These are phyloP conservation scores for Melieria crassipennis DNA, from an alignment of 2,888 invertebrate genomes.

Conservation along the genomic window DNA sequence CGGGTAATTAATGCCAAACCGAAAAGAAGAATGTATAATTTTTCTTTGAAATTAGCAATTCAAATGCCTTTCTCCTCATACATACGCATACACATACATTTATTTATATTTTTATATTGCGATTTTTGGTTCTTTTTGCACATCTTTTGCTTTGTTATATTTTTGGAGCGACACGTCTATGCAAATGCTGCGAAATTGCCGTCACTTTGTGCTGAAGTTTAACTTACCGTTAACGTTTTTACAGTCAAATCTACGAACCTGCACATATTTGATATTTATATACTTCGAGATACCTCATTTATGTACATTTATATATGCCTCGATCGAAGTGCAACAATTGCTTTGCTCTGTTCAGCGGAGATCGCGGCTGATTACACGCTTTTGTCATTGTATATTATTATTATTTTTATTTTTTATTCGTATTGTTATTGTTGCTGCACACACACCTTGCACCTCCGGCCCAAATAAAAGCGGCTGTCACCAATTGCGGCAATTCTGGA, in stretches of 20 bases:
- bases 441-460: background rate
- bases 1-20: constrained; percentile 55
- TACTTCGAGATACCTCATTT: background rate
- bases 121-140: too few species aligned
- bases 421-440: background rate
- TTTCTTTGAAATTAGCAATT: constrained; percentile 6
- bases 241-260: too few species aligned
- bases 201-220: too few species aligned
- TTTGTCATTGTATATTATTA: background rate
- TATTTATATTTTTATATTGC: background rate
- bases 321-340: too few species aligned
- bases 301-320: background rate
- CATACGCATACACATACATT: background rate
- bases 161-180: too few species aligned
- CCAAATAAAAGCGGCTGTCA: constrained; percentile 15
- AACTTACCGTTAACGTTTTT: too few species aligned
- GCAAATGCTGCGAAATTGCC: too few species aligned
- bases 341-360: too few species aligned
- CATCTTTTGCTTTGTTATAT: too few species aligned
- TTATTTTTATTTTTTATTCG: background rate
- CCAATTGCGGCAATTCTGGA: constrained; percentile 15
- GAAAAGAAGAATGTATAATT: constrained; percentile 27
- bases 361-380: background rate
- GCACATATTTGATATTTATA: too few species aligned
- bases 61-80: too few species aligned